A percentile compares a stretch with the other conserved stretches of the same genome.
Evolutionary conservation across 2,888 invertebrate genomes (phyloP).

Genomic region (Orgyia antiqua): DNA sequence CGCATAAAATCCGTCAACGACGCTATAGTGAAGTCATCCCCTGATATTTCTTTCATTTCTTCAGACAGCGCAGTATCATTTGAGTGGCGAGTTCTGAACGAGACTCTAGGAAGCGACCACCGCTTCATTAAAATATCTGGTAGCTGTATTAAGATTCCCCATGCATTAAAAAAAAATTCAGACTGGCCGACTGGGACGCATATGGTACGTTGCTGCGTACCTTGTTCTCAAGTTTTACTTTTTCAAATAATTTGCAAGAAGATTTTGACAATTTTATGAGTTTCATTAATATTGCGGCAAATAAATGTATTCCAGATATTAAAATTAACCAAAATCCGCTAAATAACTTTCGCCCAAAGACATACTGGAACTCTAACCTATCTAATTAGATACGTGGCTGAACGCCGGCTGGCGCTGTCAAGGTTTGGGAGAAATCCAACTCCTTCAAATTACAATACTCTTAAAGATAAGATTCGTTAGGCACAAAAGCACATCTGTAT

Average conservation of each 20-base stretch:
- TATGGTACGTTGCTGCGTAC: no score
- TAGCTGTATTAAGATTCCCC: no score
- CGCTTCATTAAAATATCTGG: not conserved
- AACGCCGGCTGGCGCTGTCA: conserved; percentile 8
- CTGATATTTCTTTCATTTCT: conserved; percentile 17
- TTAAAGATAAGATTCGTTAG: conserved; percentile 8
- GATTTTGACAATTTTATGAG: no score
- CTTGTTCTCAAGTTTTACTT: not conserved
- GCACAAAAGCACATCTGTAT: conserved; percentile 8
- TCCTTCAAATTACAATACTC: conserved; percentile 10
- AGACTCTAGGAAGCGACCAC: not conserved
- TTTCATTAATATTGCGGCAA: conserved; percentile 6
- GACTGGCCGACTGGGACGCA: no score
- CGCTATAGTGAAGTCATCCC: conserved; percentile 7
- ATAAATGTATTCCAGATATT: conserved; percentile 12
- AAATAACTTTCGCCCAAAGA: conserved; percentile 17
- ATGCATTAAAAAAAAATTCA: no score
- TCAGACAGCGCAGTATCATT: conserved; percentile 2
- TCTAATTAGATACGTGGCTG: not conserved
- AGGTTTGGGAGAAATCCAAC: conserved; percentile 20
- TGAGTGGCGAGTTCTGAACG: not conserved
- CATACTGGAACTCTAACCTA: conserved; percentile 20
- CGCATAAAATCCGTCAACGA: conserved; percentile 10
- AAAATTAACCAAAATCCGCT: conserved; percentile 11
- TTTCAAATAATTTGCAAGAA: no score